Percentiles rank a stretch among this genome's conserved stretches.
phyloP scores from a whole-genome alignment of 2,797 vertebrate species.

The Molossus molossus region DNA sequence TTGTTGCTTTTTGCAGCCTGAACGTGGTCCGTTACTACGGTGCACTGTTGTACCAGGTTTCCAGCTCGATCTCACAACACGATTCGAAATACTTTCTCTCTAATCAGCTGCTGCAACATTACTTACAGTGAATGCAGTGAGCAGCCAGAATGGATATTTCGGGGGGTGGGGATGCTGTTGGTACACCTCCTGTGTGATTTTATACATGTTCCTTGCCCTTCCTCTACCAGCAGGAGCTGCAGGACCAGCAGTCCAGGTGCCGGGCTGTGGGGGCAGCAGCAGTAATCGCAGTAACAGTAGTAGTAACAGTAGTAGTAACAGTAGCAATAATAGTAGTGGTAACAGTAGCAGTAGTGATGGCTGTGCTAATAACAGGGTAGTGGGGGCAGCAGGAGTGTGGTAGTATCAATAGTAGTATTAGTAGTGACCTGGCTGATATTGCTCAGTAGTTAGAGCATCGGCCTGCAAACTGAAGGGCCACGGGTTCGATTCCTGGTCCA shows the following conservation, averaged over 20 bases:
- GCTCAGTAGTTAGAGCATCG: too few species aligned
- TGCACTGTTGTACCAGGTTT: accelerated
- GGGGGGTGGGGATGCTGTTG: accelerated
- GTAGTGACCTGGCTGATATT: too few species aligned
- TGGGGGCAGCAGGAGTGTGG: accelerated
- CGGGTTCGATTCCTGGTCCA: too few species aligned
- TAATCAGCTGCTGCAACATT: background rate
- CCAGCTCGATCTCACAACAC: background rate
- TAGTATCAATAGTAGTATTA: too few species aligned
- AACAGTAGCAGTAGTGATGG: background rate
- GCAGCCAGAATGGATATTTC: too few species aligned
- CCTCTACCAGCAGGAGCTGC: accelerated
- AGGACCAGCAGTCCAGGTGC: background rate
- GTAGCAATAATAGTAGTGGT: accelerated
- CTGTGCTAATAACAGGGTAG: too few species aligned
- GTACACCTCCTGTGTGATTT: too few species aligned
- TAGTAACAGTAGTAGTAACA: background rate
- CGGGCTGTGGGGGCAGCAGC: background rate
- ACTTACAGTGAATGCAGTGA: background rate
- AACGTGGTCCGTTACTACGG: background rate
- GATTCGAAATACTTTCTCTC: background rate
- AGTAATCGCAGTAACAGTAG: accelerated
- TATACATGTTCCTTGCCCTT: background rate
- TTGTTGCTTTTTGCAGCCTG: background rate
- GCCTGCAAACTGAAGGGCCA: too few species aligned